A percentile compares a stretch with the other conserved stretches of the same genome.
These are phyloP conservation scores for Caiman crocodilus DNA, from an alignment of 2,797 vertebrate genomes.

Conservation along the genomic window DNA sequence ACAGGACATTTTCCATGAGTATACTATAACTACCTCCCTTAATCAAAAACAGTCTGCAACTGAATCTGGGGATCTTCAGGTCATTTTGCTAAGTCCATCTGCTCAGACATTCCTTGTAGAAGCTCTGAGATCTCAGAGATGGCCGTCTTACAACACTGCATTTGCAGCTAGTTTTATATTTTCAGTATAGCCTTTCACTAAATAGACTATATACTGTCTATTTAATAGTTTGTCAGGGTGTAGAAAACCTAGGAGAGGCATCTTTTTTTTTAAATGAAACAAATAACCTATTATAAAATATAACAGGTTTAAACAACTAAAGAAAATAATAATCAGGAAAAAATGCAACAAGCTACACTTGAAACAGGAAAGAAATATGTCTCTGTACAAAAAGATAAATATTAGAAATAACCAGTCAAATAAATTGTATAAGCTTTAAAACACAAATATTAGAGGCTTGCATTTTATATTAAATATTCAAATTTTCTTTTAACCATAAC, in stretches of 20 bases:
- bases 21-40: not conserved
- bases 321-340: not conserved
- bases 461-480: not conserved
- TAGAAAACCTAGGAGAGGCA: not conserved
- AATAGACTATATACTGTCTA: fast-evolving
- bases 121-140: not conserved
- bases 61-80: not conserved
- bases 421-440: too few relatives aligned
- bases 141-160: not conserved
- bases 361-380: not conserved
- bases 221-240: not conserved
- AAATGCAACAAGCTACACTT: not conserved
- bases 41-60: not conserved
- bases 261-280: not conserved
- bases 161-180: not conserved
- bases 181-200: not conserved
- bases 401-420: not conserved
- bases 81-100: not conserved
- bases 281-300: not conserved
- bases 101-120: not conserved
- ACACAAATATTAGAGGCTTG: not conserved
- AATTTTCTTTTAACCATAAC: not conserved
- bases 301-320: not conserved
- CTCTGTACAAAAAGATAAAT: not conserved
- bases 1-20: not conserved